Evolutionary conservation across 2,888 invertebrate species (phyloP).

Genomic region (Acronicta alni): DNA sequence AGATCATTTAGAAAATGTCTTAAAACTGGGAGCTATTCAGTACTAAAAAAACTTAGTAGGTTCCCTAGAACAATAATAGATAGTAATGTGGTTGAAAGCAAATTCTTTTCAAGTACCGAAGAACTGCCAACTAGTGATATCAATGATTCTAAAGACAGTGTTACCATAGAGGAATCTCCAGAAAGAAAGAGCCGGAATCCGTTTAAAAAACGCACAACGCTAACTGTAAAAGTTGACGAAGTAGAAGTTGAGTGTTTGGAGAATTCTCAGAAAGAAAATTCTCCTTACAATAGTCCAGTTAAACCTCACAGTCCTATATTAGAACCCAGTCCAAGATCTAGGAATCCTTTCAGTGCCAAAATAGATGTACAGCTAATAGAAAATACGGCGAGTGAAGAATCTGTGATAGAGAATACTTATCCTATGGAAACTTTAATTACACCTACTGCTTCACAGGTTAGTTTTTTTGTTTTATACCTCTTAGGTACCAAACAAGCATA

Average conservation of each 20-base stretch:
- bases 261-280: conserved; percentile 79
- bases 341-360: conserved; percentile 62
- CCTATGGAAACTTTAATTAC: conserved; percentile 74
- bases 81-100: conserved; percentile 88
- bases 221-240: conserved; percentile 29
- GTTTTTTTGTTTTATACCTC: no score
- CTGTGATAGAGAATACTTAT: conserved; percentile 81
- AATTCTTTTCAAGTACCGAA: conserved; percentile 81
- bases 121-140: conserved; percentile 13
- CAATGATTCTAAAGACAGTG: conserved; percentile 57
- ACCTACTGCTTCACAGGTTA: conserved; percentile 79
- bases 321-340: conserved; percentile 64
- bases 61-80: conserved; percentile 85
- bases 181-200: conserved; percentile 59
- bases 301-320: conserved; percentile 73
- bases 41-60: conserved; percentile 84
- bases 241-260: conserved; percentile 60
- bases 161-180: conserved; percentile 67
- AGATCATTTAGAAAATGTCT: conserved; percentile 77
- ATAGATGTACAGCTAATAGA: conserved; percentile 57
- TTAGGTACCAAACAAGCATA: no score
- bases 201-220: conserved; percentile 29
- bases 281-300: conserved; percentile 64
- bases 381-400: conserved; percentile 67
- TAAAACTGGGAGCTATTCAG: conserved; percentile 69